A percentile compares a stretch with the other conserved stretches of the same genome.
phyloP scores from a whole-genome alignment of 2,113 vertebrate species.

The Pitta sordida region DNA sequence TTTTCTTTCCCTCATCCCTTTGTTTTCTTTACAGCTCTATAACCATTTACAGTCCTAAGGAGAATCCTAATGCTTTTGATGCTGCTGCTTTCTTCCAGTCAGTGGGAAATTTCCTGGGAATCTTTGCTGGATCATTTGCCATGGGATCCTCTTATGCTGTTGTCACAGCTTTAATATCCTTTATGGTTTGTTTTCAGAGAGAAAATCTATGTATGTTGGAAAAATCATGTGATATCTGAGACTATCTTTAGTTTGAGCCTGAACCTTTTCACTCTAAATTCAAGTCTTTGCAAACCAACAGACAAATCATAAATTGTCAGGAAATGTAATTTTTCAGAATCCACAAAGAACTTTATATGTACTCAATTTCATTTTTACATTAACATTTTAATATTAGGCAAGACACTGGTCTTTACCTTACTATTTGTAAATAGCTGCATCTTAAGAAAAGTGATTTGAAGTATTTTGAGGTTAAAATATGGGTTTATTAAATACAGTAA shows the following conservation, averaged over 20 bases:
- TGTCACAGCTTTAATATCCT: conserved; percentile 88
- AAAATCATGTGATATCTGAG: neutral
- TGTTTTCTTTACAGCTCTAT: conserved; percentile 78
- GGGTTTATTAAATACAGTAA: neutral
- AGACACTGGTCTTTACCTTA: neutral
- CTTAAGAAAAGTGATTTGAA: neutral
- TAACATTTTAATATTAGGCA: neutral
- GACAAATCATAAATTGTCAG: neutral
- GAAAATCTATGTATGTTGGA: neutral
- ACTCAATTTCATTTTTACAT: too few species aligned
- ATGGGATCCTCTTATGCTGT: conserved; percentile 81
- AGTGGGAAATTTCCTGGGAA: conserved; percentile 79
- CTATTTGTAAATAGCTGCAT: neutral
- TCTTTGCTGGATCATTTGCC: conserved; percentile 81
- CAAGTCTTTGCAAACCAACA: neutral
- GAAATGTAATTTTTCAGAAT: neutral
- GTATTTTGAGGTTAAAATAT: neutral
- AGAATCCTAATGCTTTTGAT: conserved; percentile 74
- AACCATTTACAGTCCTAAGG: conserved; percentile 78
- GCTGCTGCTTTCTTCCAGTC: conserved; percentile 77
- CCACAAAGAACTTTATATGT: neutral
- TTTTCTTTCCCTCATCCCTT: neutral
- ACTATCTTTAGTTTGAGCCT: neutral
- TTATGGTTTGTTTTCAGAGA: conserved; percentile 44
- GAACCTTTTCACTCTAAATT: neutral